Percentiles rank a stretch among this genome's conserved stretches.
Conservation (phyloP, 2,888 invertebrate genomes). For the Hirtodrosophila cameraria region DNA sequence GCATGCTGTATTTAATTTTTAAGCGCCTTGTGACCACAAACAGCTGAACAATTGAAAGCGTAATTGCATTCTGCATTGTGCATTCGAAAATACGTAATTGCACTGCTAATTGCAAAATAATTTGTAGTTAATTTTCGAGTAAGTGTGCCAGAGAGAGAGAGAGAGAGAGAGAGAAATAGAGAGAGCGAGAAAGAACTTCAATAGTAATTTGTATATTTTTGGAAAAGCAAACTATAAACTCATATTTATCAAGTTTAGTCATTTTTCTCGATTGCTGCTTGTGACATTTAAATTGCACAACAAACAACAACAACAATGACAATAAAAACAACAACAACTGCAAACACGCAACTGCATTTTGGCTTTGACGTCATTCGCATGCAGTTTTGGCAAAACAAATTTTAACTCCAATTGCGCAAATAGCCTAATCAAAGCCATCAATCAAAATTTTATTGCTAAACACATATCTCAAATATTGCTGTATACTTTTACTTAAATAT, state of each 20-base stretch:
- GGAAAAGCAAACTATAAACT: background rate
- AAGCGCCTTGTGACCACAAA: slow-evolving; percentile 16
- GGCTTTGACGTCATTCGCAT: slow-evolving; percentile 16
- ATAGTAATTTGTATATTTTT: background rate
- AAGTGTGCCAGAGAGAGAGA: too few species aligned
- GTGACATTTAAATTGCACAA: slow-evolving; percentile 24
- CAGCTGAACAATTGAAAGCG: slow-evolving; percentile 22
- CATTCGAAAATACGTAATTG: slow-evolving; percentile 11
- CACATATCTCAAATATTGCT: background rate
- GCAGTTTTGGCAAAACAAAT: slow-evolving; percentile 1
- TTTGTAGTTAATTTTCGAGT: slow-evolving; percentile 2
- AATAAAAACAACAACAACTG: slow-evolving; percentile 1
- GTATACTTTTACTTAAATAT: too few species aligned
- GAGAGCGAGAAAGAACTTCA: background rate
- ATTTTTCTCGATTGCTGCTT: slow-evolving; percentile 18
- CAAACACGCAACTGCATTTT: slow-evolving; percentile 14
- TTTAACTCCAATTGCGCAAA: background rate
- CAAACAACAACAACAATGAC: slow-evolving; percentile 8
- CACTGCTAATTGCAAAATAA: slow-evolving; percentile 14
- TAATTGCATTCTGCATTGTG: slow-evolving; percentile 20
- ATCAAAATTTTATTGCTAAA: slow-evolving; percentile 1
- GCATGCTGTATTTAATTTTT: slow-evolving; percentile 10
- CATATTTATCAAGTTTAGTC: background rate
- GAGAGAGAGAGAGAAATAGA: background rate
- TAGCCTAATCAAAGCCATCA: slow-evolving; percentile 2